Evolutionary conservation across 2,888 invertebrate species (phyloP), one percentile per base, ranked within the genome.

Genomic region (Dryococelus australis): DNA sequence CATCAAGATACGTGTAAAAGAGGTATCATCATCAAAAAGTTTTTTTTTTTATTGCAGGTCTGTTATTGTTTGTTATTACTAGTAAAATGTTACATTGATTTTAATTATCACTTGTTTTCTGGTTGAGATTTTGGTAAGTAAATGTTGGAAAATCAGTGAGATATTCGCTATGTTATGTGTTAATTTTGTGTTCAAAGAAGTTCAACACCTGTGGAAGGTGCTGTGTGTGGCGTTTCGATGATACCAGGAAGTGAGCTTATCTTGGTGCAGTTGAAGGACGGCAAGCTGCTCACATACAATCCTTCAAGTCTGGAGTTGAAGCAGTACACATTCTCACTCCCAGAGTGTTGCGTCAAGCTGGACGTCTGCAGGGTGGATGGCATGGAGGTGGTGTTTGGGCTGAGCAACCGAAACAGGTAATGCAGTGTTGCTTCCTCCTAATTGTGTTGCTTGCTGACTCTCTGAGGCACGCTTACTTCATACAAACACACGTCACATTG

Each of bases 331-430:
- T 87, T 92, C 35, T 91, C 91, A 87, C 93, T 95, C 89, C 92
- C 92, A 43, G 92, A 92, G 84, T 90, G 92, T 26, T 94, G 94
- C 90, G 92, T 43, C 43, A 43, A 27, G 47, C 16, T 87, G 27
- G 47, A 83, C 83, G 92, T 93, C 8, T 89, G 93, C 27, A 90
- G 90, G 28, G 91, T 94, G 86, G 92, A 92, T 51, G 91, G 92
- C n/a, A 91, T 92, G 81, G 89, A 93, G 83, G 91, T 93, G 24
- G 16, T 81, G 53, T 90, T 95, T 84, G 94, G 94, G 26, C 91
- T 95, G 13, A 93, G 94, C 81, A 92, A 26, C 35, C 93, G 85
- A 93, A 94, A 90, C 93, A 94, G 83, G 83, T 24, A 35, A 10
- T 35, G 65, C 65, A n/a, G 10, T 47, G 47, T 47, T 47, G 47